phyloP scores from a whole-genome alignment of 2,888 invertebrate species.

The Drosophila merina region DNA sequence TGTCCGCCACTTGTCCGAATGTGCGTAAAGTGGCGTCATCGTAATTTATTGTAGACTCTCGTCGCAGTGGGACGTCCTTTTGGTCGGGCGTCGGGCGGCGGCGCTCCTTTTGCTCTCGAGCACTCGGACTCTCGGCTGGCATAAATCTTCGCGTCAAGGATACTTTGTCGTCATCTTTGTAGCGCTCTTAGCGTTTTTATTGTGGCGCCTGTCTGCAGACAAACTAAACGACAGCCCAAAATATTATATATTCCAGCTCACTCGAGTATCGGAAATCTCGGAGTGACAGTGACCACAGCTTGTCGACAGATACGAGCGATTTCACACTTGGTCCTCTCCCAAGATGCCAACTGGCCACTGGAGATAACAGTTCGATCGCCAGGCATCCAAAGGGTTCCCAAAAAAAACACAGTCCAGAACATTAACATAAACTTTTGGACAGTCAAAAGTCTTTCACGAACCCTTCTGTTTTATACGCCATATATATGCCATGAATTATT shows the following conservation, averaged over 20 bases:
- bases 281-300: conserved; percentile 79
- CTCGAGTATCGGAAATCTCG: conserved; percentile 30
- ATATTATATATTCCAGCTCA: conserved; percentile 23
- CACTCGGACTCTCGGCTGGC: conserved; percentile 43
- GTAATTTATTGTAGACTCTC: conserved; percentile 78
- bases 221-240: conserved; percentile 28
- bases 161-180: conserved; percentile 78
- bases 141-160: conserved; percentile 79
- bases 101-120: conserved; percentile 42
- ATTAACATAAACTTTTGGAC: conserved; percentile 74
- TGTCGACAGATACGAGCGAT: conserved; percentile 81
- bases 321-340: conserved; percentile 67
- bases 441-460: conserved; percentile 34
- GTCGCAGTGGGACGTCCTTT: conserved; percentile 73
- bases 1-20: conserved; percentile 79
- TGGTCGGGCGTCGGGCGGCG: conserved; percentile 64
- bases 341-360: conserved; percentile 56
- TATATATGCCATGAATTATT: conserved; percentile 72
- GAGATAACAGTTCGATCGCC: conserved; percentile 53
- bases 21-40: conserved; percentile 80
- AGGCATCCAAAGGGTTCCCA: neutral
- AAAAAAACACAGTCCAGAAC: conserved; percentile 6
- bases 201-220: conserved; percentile 77
- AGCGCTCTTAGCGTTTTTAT: conserved; percentile 74
- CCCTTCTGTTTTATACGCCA: conserved; percentile 13